Evolutionary conservation across 2,113 vertebrate genomes (phyloP), one percentile per base, ranked within the genome.

Genomic region (Lamprologus callipterus): DNA sequence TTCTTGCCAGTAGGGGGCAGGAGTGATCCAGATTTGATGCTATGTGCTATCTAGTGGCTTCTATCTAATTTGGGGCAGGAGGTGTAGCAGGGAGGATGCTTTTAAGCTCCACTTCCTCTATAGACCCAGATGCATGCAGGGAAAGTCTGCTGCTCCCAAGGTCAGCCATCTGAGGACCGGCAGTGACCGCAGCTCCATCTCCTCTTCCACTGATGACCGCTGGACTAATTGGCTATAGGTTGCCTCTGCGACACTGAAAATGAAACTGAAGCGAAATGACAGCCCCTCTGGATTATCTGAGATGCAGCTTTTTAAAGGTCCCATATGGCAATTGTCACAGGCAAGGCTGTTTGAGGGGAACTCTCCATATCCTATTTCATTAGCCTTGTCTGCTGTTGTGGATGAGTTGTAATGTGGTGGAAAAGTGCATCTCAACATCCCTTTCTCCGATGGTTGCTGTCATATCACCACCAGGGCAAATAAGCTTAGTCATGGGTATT

Each of bases 1-100:
- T 33, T 16, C 4, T 16, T 17, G 63, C 81, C 96, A 95, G 85
- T 53, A 94, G 96, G 93, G 95, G 95, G 94, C 94, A 96, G 93
- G 85, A 91, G 85, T 33, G 63, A 81, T 93, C 94, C 88, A 92
- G 54, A 47, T 82, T 91, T 70, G 35, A 12, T 55, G 6, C 53
- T 35, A 2, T 19, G 75, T 70, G 23, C 54, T 33, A 80, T 90
- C 78, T 75, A 26, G 40, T 23, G 68, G 28, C 58, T 86, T 33
- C 55, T 37, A 84, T 85, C 68, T 85, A 80, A 88, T 91, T 89
- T 88, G 55, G 82, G 82, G 86, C 87, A 92, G 87, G 80, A 88
- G 84, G 85, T 83, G 51, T 55, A 85, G 83, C 53, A 49, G 86
- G 80, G 86, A 85, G 85, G 82, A 84, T 70, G 88, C 79, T 82